Conservation (phyloP, 2,113 vertebrate species). For the Hypomesus transpacificus region DNA sequence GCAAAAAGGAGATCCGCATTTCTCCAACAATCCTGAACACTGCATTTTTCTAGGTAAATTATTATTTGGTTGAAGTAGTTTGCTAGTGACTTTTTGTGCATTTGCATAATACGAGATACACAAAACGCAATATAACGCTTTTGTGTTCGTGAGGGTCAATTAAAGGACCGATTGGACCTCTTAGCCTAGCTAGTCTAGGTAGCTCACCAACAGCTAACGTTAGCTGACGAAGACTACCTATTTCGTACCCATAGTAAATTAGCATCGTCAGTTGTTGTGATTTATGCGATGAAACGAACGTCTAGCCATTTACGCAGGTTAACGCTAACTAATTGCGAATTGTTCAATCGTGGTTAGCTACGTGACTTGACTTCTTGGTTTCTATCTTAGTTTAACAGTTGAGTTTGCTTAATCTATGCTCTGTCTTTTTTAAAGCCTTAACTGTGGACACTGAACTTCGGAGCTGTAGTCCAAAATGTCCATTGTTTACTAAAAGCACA, state of each 20-base stretch:
- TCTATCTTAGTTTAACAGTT: too few species aligned
- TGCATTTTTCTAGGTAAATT: accelerated
- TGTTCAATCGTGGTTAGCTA: too few species aligned
- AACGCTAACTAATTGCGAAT: too few species aligned
- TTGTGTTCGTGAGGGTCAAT: slow-evolving; percentile 31
- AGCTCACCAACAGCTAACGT: not conserved
- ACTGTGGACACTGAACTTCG: not conserved
- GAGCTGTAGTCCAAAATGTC: slow-evolving; percentile 35
- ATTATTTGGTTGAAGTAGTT: slow-evolving; percentile 27
- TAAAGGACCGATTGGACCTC: slow-evolving; percentile 25
- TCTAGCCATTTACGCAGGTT: too few species aligned
- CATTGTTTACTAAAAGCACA: slow-evolving; percentile 42
- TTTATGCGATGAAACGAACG: not conserved
- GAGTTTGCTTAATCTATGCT: too few species aligned
- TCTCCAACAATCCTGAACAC: accelerated
- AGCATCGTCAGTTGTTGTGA: not conserved
- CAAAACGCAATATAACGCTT: not conserved
- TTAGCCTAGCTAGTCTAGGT: not conserved
- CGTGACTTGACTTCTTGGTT: too few species aligned
- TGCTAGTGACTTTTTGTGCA: accelerated
- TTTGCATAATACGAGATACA: not conserved
- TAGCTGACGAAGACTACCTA: not conserved
- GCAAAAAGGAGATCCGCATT: slow-evolving; percentile 40
- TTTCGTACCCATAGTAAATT: not conserved
- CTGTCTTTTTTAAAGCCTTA: slow-evolving; percentile 16